These are phyloP conservation scores for Drosophila tsacasi DNA, from an alignment of 1,140 invertebrate genomes.

Conservation along the genomic window DNA sequence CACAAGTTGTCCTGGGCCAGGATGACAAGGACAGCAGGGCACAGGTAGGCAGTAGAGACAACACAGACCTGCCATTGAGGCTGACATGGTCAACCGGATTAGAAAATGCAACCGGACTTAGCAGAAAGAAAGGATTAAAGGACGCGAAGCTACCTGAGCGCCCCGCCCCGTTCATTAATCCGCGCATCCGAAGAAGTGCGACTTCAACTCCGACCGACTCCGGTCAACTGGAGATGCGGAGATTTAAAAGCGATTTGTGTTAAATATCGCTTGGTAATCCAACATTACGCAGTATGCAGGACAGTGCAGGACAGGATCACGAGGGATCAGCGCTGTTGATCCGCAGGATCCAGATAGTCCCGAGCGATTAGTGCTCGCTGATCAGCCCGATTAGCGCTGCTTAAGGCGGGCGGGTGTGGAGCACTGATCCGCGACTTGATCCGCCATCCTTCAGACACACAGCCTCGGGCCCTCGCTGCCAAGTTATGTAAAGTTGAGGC, in stretches of 20 bases:
- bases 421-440: constrained; percentile 41
- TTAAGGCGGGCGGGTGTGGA: constrained; percentile 60
- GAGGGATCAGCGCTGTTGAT: constrained; percentile 59
- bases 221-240: constrained; percentile 53
- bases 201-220: constrained; percentile 24
- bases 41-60: constrained; percentile 18
- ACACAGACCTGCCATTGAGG: constrained; percentile 63
- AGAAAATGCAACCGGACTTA: constrained; percentile 74
- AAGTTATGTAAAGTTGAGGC: constrained; percentile 76
- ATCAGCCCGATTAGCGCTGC: constrained; percentile 71
- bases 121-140: constrained; percentile 73
- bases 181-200: constrained; percentile 53
- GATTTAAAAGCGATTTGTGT: constrained; percentile 78
- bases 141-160: constrained; percentile 54
- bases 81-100: constrained; percentile 68
- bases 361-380: constrained; percentile 51
- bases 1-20: constrained; percentile 32
- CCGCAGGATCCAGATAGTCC: constrained; percentile 59
- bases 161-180: constrained; percentile 67
- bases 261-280: constrained; percentile 58
- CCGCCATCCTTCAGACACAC: constrained; percentile 23
- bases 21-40: constrained; percentile 14
- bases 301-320: constrained; percentile 49
- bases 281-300: constrained; percentile 67
- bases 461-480: constrained; percentile 14